These are phyloP conservation scores for Seriola dumerili DNA, from an alignment of 2,113 vertebrate species.

Conservation along the genomic window DNA sequence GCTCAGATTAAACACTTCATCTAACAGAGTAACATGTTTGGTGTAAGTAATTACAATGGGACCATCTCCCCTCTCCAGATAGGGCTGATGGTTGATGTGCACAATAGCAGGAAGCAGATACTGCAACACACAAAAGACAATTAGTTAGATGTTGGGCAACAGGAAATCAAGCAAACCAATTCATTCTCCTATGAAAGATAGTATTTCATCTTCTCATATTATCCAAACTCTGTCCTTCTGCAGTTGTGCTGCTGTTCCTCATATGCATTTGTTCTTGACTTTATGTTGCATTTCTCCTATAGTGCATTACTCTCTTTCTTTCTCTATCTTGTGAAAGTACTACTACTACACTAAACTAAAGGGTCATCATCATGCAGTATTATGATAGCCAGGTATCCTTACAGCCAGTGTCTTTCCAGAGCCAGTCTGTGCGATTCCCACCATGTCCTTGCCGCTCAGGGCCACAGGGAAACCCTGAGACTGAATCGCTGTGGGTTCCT, in stretches of 20 bases:
- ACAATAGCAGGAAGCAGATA: slow-evolving; percentile 98
- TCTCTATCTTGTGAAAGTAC: not conserved
- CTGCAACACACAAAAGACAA: slow-evolving; percentile 71
- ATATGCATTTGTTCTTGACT: not conserved
- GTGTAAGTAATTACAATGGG: slow-evolving; percentile 91
- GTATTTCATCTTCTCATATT: not conserved
- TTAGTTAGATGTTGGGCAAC: not conserved
- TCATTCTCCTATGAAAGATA: not conserved
- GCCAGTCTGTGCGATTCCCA: slow-evolving; percentile 98
- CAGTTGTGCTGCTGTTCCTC: not conserved
- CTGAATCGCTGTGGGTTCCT: slow-evolving; percentile 97
- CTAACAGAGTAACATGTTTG: not conserved
- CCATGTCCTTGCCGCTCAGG: slow-evolving; percentile 97
- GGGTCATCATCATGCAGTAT: not conserved
- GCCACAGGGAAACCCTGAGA: slow-evolving; percentile 96
- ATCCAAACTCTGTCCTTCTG: not conserved
- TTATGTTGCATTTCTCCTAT: not conserved
- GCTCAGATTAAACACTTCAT: not conserved
- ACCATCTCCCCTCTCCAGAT: slow-evolving; percentile 97
- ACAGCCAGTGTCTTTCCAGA: slow-evolving; percentile 98
- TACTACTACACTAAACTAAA: not conserved
- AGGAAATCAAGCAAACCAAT: not conserved
- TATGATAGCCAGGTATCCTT: slow-evolving; percentile 55
- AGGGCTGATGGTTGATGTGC: slow-evolving; percentile 98
- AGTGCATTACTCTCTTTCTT: not conserved